Base-by-base conservation (phyloP, 1,140 invertebrate genomes). In the Mamestra configurata region DNA sequence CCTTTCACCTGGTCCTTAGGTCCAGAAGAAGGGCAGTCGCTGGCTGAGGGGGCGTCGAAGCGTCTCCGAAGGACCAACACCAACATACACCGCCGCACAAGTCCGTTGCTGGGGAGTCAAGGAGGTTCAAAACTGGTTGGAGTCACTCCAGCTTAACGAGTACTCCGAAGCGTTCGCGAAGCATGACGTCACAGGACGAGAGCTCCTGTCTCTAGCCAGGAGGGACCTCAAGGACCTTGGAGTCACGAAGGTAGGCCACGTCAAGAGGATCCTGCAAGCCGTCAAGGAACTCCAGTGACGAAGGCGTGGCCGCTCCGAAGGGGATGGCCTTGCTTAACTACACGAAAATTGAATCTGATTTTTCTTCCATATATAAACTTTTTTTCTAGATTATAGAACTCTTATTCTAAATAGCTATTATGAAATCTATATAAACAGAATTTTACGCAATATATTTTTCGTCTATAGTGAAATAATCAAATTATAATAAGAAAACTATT, bases 211-310 rank as follows among this genome's bases (percentile, higher is more conserved):
- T 10, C 94, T 99, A 59, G 98, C 98, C 4, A 95, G 98, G 68
- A 93, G 98, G 18, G 98, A 98, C 92, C 95, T 98, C 0, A 97
- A 98, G 90, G 98, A 99, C 83, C 95, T 99, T 13, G 98, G 98
- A 24, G 97, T 99, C 27, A 97, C 97, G 1, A 99, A 99, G 95
- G 96, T 99, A 40, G 98, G 98, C 5, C 98, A 99, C 90, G 97
- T 99, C 2, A 99, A 99, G 93, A 96, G 98, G 82, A 98, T 99
- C 79, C 96, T 99, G 77, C 98, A 98, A 92, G 98, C 97, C 15
- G 98, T 99, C 73, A 98, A 98, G 91, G 98, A 99, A 92, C 95
- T 99, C 10, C 94, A 95, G 89, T 95, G 94, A 94, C 90, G 88
- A 73, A 79, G 89, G 86, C 90, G 93, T 37, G 92, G 92, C 89